These are phyloP conservation scores for Azorinus chamasolen DNA, from an alignment of 2,888 invertebrate genomes.

Conservation along the genomic window DNA sequence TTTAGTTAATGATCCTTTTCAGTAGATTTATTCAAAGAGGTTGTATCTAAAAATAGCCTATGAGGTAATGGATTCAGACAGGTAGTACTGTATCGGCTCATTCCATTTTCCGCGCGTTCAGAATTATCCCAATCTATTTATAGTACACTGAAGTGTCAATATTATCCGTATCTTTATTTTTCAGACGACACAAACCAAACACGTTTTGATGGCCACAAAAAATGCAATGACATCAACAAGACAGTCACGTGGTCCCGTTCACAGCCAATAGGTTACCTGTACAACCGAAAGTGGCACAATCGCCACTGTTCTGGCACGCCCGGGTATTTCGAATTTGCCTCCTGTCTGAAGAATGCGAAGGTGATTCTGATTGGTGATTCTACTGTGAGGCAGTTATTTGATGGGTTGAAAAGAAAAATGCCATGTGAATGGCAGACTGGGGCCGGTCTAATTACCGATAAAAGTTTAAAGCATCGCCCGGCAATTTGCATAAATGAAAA, in stretches of 20 bases:
- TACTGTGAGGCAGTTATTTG: constrained; percentile 44
- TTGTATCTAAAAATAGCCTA: too few relatives aligned
- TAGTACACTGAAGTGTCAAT: too few relatives aligned
- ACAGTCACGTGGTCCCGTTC: constrained; percentile 8
- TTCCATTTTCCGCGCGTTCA: too few relatives aligned
- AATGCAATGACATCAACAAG: constrained; percentile 1
- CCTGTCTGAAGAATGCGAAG: constrained; percentile 33
- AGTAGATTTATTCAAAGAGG: too few relatives aligned
- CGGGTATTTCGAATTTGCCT: too few relatives aligned
- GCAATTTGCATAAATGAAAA: constrained; percentile 34
- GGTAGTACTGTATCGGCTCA: too few relatives aligned
- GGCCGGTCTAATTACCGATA: constrained; percentile 41
- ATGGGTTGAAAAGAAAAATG: constrained; percentile 17
- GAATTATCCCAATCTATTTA: too few relatives aligned
- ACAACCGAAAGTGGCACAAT: constrained; percentile 6
- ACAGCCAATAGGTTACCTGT: constrained; percentile 10
- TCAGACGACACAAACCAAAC: neutral
- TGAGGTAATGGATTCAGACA: too few relatives aligned
- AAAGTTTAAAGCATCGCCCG: constrained; percentile 40
- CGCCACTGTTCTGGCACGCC: neutral
- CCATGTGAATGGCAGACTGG: constrained; percentile 50
- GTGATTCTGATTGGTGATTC: constrained; percentile 52
- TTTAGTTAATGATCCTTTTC: too few relatives aligned
- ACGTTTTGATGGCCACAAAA: neutral
- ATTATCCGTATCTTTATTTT: too few relatives aligned